phyloP scores from a whole-genome alignment of 1,140 invertebrate genomes.

The Neodiprion lecontei region DNA sequence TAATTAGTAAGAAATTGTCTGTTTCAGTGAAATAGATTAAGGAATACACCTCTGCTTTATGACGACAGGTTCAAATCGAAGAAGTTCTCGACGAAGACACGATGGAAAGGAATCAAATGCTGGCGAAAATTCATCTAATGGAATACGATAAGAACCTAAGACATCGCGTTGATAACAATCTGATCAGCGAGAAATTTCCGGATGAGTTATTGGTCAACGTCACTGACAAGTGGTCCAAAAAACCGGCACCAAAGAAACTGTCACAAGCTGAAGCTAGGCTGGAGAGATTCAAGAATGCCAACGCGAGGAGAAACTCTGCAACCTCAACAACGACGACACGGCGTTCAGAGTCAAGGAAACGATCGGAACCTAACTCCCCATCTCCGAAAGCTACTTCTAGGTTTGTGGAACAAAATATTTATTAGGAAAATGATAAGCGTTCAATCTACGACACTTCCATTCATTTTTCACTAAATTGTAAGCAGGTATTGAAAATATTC shows the following conservation, averaged over 20 bases:
- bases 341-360: constrained; percentile 30
- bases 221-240: constrained; percentile 43
- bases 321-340: not conserved
- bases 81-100: constrained; percentile 40
- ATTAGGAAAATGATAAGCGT: constrained; percentile 18
- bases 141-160: constrained; percentile 43
- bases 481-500: no score
- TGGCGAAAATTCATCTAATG: constrained; percentile 46
- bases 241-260: constrained; percentile 40
- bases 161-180: constrained; percentile 41
- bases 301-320: constrained; percentile 37
- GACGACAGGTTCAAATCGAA: constrained; percentile 31
- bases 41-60: no score
- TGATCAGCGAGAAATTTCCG: constrained; percentile 45
- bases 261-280: constrained; percentile 45
- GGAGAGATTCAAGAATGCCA: constrained; percentile 48
- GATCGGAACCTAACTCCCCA: constrained; percentile 31
- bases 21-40: no score
- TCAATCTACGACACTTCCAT: not conserved
- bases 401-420: constrained; percentile 31
- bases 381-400: constrained; percentile 26
- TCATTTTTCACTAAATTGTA: no score
- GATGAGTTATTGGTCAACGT: constrained; percentile 37
- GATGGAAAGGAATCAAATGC: constrained; percentile 43
- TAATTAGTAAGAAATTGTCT: no score